Conservation (phyloP, 2,888 invertebrate species). For the Nowickia ferox region DNA sequence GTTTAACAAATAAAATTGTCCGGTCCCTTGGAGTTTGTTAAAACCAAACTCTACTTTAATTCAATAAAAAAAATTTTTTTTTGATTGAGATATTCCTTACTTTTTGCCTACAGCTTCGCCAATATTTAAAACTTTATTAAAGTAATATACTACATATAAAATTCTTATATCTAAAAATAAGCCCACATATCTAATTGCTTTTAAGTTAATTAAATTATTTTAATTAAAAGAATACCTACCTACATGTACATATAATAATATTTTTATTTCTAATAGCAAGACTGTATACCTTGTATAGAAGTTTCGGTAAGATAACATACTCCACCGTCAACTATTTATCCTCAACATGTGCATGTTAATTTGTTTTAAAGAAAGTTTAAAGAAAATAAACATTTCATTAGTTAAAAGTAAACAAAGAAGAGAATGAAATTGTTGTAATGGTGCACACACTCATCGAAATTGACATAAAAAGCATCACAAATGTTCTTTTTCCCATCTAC, state of each 20-base stretch:
- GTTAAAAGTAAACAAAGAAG: conserved; percentile 34
- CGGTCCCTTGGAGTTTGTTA: no score
- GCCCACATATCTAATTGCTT: background rate
- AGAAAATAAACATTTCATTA: conserved; percentile 53
- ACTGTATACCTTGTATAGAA: background rate
- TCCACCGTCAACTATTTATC: background rate
- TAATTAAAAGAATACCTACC: background rate
- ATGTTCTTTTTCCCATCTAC: background rate
- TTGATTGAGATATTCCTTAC: no score
- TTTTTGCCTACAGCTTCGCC: no score
- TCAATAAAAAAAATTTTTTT: no score
- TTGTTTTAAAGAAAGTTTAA: conserved; percentile 40
- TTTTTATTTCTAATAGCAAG: background rate
- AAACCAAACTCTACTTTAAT: no score
- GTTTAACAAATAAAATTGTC: no score
- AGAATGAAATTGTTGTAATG: conserved; percentile 22
- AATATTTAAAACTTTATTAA: background rate
- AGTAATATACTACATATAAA: background rate
- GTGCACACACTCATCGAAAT: background rate
- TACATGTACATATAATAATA: background rate
- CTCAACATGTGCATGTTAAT: conserved; percentile 25
- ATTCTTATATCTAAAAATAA: background rate
- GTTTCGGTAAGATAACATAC: background rate
- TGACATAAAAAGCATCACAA: conserved; percentile 1
- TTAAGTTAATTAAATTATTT: background rate